Evolutionary conservation across 2,888 invertebrate genomes (phyloP), one percentile per base, ranked within the genome.

Genomic region (Lycocerus yunnanus): DNA sequence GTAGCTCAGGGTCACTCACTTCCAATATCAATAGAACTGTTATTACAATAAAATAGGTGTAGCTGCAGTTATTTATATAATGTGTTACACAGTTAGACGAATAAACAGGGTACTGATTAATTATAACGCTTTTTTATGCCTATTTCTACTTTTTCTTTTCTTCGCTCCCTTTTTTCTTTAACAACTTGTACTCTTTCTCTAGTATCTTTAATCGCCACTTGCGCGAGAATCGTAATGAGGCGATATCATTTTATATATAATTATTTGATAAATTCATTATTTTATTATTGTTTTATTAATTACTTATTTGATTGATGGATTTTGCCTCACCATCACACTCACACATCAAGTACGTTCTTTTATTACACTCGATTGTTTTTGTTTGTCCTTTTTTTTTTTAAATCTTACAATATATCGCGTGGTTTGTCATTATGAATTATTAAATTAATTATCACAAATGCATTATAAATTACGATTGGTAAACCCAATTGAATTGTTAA

Each of bases 1-100:
- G 86, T 87, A 87, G 87, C 87, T 87, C 87, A 87, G 87, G 87
- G 87, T 83, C 86, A 86, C 86, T 86, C 86, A 87, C 86, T 87
- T 87, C 86, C 86, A 86, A 83, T 85, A 85, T 84, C 85, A 85
- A 86, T 86, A 87, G 81, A 80, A 80, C 78, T 80, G 80, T 81
- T 80, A 81, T 80, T 81, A 78, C 78, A 79, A 79, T 79, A 77
- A 79, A 82, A 80, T 81, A 81, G 80, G 75, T 78, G 77, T 80
- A 81, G 80, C 77, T 74, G 69, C 72, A 77, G 63, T 73, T 71
- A 73, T 73, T 76, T 74, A 69, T 78, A 73, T 78, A 76, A 77
- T 78, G 74, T 76, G 77, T 77, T 77, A 75, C 78, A 73, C 73
- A 74, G 66, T 72, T 69, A 59, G 58, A 21, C 58, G 15, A 63